Percentiles rank a stretch among this genome's conserved stretches.
Conservation (phyloP, 2,797 vertebrate genomes). For the Spea hammondii region DNA sequence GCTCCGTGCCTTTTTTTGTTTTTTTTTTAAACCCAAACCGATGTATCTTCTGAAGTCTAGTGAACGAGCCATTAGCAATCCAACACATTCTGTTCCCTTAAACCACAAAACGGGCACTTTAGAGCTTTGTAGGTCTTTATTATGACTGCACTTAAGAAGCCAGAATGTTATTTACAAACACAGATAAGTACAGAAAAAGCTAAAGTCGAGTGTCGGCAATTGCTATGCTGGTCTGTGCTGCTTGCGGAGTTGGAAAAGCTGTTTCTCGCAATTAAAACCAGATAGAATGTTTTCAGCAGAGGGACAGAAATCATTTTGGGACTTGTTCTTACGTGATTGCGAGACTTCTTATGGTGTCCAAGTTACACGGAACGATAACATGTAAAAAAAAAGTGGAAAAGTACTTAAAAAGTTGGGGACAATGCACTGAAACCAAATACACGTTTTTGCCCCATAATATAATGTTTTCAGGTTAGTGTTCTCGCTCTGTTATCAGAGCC, state of each 20-base stretch:
- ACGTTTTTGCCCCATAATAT: too few relatives aligned
- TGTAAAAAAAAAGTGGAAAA: too few relatives aligned
- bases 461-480: too few relatives aligned
- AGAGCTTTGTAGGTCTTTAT: conserved; percentile 36
- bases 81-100: conserved; percentile 39
- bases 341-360: conserved; percentile 6
- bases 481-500: too few relatives aligned
- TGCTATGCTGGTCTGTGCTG: conserved; percentile 28
- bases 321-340: too few relatives aligned
- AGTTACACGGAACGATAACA: too few relatives aligned
- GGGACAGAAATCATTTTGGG: not conserved
- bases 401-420: too few relatives aligned
- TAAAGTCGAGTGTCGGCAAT: conserved; percentile 43
- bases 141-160: conserved; percentile 37
- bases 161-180: conserved; percentile 45
- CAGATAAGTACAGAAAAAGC: conserved; percentile 39
- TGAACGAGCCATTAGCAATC: conserved; percentile 40
- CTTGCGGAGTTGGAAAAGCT: conserved; percentile 11
- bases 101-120: conserved; percentile 40
- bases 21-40: too few relatives aligned
- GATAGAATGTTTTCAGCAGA: conserved; percentile 13
- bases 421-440: too few relatives aligned
- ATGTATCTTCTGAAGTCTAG: not conserved
- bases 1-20: too few relatives aligned
- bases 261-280: conserved; percentile 11